phyloP scores from a whole-genome alignment of 2,113 vertebrate species.

The Pluvianellus socialis region DNA sequence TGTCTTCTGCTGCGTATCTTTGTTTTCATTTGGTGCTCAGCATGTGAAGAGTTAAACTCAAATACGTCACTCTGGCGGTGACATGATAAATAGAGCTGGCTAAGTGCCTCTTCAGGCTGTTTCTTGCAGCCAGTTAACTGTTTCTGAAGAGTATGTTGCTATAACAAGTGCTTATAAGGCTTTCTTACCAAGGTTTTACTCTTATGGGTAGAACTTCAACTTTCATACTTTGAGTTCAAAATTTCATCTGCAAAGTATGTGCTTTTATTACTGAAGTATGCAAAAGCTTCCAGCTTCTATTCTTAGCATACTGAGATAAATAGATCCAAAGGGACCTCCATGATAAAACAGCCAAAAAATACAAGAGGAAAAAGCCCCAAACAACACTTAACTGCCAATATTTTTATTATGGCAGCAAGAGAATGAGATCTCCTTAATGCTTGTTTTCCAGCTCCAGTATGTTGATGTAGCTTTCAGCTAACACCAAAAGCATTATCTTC shows the following conservation, averaged over 20 bases:
- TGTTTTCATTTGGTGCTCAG: not conserved
- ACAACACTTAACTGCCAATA: not conserved
- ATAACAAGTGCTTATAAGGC: not conserved
- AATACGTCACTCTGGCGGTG: not conserved
- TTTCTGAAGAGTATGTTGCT: not conserved
- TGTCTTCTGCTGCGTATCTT: not conserved
- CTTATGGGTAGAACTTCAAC: not conserved
- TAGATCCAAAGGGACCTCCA: not conserved
- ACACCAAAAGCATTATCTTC: not conserved
- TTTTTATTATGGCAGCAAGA: not conserved
- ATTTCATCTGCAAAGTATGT: not conserved
- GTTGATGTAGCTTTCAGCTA: not conserved
- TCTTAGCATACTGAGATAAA: not conserved
- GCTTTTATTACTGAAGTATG: not conserved
- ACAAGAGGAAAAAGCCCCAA: not conserved
- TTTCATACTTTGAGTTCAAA: not conserved
- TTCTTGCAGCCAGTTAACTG: not conserved
- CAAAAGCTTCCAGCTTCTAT: not conserved
- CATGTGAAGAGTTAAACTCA: not conserved
- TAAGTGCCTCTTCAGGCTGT: not conserved
- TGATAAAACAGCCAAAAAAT: not conserved
- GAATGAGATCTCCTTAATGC: not conserved
- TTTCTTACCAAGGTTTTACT: not conserved
- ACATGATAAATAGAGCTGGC: not conserved
- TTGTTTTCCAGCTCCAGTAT: not conserved